Conservation (phyloP, 2,797 vertebrate genomes). For the Synaphobranchus kaupii region DNA sequence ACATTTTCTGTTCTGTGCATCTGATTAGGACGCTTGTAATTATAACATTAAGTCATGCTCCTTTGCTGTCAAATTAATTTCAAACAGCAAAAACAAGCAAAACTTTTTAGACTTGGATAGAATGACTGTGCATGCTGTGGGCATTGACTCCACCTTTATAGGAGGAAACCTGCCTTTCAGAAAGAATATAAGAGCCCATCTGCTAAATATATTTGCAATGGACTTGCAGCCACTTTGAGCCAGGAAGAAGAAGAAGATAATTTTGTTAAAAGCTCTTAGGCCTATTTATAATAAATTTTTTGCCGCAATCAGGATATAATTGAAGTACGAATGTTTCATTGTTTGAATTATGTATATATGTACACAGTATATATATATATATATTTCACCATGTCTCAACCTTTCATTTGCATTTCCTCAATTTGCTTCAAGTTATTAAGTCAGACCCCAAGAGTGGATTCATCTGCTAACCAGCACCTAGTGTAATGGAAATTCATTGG, state of each 20-base stretch:
- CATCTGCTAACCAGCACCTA: neutral
- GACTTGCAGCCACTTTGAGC: neutral
- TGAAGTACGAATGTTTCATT: neutral
- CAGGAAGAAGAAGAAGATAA: neutral
- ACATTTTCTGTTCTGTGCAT: neutral
- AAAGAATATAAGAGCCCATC: neutral
- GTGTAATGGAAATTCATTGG: constrained; percentile 12
- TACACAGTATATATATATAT: too few species aligned
- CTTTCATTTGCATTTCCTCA: too few species aligned
- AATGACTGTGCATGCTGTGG: neutral
- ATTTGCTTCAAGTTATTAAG: neutral
- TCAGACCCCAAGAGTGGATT: neutral
- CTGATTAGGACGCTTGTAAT: neutral
- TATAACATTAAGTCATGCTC: neutral
- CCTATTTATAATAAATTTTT: too few species aligned
- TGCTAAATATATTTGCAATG: neutral
- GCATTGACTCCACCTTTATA: neutral
- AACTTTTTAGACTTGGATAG: neutral
- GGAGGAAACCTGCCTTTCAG: neutral
- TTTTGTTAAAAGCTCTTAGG: too few species aligned
- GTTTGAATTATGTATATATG: too few species aligned
- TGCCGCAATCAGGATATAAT: too few species aligned
- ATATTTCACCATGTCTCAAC: too few species aligned
- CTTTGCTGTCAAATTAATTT: neutral
- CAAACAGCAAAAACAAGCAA: neutral